These are phyloP conservation scores for Diogma glabrata DNA, from an alignment of 2,888 invertebrate species.

Conservation along the genomic window DNA sequence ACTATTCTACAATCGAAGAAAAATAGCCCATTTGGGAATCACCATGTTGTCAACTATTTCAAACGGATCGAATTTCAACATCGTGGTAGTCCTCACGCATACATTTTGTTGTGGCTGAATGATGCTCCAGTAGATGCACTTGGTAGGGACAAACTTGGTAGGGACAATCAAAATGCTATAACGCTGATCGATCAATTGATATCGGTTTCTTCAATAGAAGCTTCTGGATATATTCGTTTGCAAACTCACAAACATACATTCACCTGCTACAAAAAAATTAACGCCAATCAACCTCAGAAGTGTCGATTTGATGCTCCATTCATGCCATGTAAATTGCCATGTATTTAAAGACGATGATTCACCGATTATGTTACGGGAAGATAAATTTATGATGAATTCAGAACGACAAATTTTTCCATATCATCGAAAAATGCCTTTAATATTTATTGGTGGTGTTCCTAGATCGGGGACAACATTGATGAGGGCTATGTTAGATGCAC, in stretches of 20 bases:
- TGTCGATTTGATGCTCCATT: no score
- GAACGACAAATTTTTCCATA: conserved; percentile 59
- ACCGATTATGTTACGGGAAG: conserved; percentile 30
- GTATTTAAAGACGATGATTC: conserved; percentile 33
- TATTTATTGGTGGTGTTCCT: conserved; percentile 96
- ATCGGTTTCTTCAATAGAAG: no score
- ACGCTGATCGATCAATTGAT: no score
- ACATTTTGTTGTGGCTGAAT: neutral
- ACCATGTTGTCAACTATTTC: no score
- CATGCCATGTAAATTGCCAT: no score
- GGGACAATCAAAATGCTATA: no score
- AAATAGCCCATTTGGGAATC: no score
- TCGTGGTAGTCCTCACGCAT: neutral
- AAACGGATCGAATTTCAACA: no score
- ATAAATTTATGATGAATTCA: conserved; percentile 48
- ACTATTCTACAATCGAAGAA: no score
- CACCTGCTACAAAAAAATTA: neutral
- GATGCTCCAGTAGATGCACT: no score
- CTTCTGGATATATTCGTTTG: no score
- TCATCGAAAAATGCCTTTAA: conserved; percentile 82
- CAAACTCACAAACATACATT: neutral
- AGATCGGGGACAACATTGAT: conserved; percentile 94
- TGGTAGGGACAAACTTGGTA: no score
- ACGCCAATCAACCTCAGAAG: neutral
- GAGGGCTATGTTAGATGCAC: conserved; percentile 96